Evolutionary conservation across 2,113 vertebrate species (phyloP), one percentile per base, ranked within the genome.

Genomic region (Pycnonotus jocosus): DNA sequence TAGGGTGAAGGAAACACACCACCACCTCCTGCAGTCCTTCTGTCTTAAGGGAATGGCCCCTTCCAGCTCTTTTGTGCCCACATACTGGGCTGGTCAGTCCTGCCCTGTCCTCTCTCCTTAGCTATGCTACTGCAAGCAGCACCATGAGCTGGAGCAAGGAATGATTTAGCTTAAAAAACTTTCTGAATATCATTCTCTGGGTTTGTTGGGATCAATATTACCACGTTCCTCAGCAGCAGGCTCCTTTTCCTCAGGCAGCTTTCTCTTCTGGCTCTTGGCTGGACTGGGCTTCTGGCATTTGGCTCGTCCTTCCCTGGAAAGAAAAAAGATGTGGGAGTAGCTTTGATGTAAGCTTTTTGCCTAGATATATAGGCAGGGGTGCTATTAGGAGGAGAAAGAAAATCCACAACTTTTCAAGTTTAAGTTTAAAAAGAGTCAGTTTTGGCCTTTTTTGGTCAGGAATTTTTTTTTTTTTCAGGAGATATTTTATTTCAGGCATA

Each of bases 241-340:
- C 33, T 87, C 90, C 54, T 88, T 92, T 31, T 97, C 95, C 58
- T 95, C 93, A 1, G 65, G 74, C 45, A 94, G 68, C 25, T 95
- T 95, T 69, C 96, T 96, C 91, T 97, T 97, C 88, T 92, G 97
- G 57, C 85, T 87, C 53, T 89, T 95, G 83, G 80, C 78, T 79
- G 96, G 92, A 60, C 96, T 97, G 35, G 83, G 30, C 42, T 96
- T 96, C 88, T 95, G 97, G 86, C 95, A 96, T n/a, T 97, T 96
- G 73, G 72, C 73, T 95, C 96, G 94, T 72, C 93, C 95, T 96
- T 97, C 96, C 91, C 97, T 97, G 92, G 79, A 70, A 93, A 70
- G 50, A 77, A 94, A 79, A 30, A 80, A 62, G 44, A 80, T 7
- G 18, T 1, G 8, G 21, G 40, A 65, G 30, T 28, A 93, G 58